Evolutionary conservation across 2,113 vertebrate species (phyloP).

Genomic region (Chaenogobius annularis): DNA sequence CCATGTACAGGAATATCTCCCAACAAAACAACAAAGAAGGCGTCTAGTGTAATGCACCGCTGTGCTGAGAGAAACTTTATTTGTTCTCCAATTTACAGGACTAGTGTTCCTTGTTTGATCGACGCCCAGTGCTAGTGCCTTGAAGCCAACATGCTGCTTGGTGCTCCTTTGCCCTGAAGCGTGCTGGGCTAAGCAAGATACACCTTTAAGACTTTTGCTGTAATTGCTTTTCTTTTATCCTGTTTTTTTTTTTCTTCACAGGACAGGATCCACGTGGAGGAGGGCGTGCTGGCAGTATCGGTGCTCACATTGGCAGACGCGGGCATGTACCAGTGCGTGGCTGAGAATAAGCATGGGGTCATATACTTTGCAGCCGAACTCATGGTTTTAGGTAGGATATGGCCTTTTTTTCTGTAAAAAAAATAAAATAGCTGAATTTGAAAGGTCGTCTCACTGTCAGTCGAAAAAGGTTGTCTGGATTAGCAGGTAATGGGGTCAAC

Average conservation of each 20-base stretch:
- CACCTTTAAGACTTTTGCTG: constrained; percentile 32
- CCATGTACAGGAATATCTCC: neutral
- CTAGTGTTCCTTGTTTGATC: constrained; percentile 44
- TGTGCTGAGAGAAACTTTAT: constrained; percentile 11
- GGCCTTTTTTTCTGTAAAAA: constrained; percentile 65
- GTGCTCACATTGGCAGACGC: constrained; percentile 87
- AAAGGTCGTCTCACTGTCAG: constrained; percentile 72
- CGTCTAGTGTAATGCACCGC: constrained; percentile 1
- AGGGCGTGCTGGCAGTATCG: constrained; percentile 84
- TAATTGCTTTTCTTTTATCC: constrained; percentile 62
- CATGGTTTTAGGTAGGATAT: constrained; percentile 88
- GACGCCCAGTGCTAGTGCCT: constrained; percentile 17
- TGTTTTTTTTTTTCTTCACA: constrained; percentile 76
- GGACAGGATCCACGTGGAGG: constrained; percentile 89
- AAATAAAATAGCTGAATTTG: no score
- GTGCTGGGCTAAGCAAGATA: constrained; percentile 32
- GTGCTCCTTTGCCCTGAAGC: constrained; percentile 27
- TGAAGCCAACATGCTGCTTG: constrained; percentile 25
- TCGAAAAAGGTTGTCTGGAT: constrained; percentile 71
- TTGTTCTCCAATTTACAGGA: constrained; percentile 23
- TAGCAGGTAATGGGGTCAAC: constrained; percentile 65
- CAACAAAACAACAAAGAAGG: constrained; percentile 3
- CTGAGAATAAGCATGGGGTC: constrained; percentile 91
- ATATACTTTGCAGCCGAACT: constrained; percentile 90
- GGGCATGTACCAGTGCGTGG: constrained; percentile 94